A percentile compares a stretch with the other conserved stretches of the same genome.
Conservation (phyloP, 2,888 invertebrate species). For the Laspeyria flexula region DNA sequence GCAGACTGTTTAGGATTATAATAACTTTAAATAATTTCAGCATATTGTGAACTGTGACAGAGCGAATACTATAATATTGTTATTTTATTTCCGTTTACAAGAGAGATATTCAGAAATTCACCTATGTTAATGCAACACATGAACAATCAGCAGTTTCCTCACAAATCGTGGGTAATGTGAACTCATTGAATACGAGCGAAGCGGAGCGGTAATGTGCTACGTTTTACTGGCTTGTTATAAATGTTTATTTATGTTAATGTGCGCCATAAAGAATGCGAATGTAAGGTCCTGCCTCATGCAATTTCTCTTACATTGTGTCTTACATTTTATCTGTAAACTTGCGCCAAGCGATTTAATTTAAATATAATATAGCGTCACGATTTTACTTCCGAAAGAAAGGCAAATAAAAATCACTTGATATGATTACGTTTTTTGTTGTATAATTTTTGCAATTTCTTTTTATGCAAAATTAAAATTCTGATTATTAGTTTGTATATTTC, state of each 20-base stretch:
- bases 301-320: constrained; percentile 38
- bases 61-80: too few relatives aligned
- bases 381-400: neutral
- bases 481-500: too few relatives aligned
- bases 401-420: too few relatives aligned
- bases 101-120: neutral
- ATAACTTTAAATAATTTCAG: too few relatives aligned
- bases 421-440: too few relatives aligned
- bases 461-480: too few relatives aligned
- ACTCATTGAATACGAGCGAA: constrained; percentile 26
- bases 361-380: neutral
- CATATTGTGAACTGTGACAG: too few relatives aligned
- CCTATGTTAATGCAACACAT: neutral
- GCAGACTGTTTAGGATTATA: too few relatives aligned
- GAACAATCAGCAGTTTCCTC: constrained; percentile 4
- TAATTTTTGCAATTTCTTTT: too few relatives aligned
- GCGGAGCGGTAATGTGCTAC: constrained; percentile 27
- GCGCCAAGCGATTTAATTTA: neutral
- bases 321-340: constrained; percentile 20
- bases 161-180: constrained; percentile 16
- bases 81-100: neutral
- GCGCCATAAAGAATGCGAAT: constrained; percentile 40
- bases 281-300: constrained; percentile 28
- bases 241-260: constrained; percentile 59
- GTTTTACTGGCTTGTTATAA: constrained; percentile 41